Evolutionary conservation across 2,113 vertebrate genomes (phyloP), one percentile per base, ranked within the genome.

Genomic region (Pteronura brasiliensis): DNA sequence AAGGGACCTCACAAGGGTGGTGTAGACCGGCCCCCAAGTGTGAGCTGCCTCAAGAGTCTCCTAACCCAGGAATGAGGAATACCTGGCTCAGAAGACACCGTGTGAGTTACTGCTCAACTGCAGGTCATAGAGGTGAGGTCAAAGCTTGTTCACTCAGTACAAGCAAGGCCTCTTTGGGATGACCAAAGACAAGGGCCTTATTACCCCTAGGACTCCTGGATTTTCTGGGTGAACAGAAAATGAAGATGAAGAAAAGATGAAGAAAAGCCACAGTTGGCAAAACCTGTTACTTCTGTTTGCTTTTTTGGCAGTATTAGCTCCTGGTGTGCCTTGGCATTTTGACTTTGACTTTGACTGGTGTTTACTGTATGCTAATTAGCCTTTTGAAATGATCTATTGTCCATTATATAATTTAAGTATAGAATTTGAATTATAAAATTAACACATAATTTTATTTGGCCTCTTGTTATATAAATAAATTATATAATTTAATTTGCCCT

Each of bases 21-120:
- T 25, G 11, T 12, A 25, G 34, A 2, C 52, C 21, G 59, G 27
- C 0, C 2, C 57, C n/a, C 0, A 0, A 36, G 29, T 27, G 49
- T n/a, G 67, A 34, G 23, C 36, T 52, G 13, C 77, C 44, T 65
- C 15, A 2, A 29, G 42, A 76, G 18, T 55, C 79, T 83, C 79
- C 7, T 65, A 31, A n/a, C 15, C 76, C 20, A 27, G 29, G 61
- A 71, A 61, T 49, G 67, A 25, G 59, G 61, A 95, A n/a, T 39
- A 14, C 39, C 49, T 4, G 36, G 9, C 25, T n/a, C 7, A 34
- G 72, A 91, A 39, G 55, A 61, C 52, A 57, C 25, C 44, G n/a
- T 27, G 9, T 49, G 52, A 72, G 72, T 80, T 49, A 39, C 61
- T 39, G 27, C 10, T 42, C 36, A 59, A 79, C 81, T 23, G 7